Conservation (phyloP, 1,140 invertebrate species). For the Drosophila pallidifrons region DNA sequence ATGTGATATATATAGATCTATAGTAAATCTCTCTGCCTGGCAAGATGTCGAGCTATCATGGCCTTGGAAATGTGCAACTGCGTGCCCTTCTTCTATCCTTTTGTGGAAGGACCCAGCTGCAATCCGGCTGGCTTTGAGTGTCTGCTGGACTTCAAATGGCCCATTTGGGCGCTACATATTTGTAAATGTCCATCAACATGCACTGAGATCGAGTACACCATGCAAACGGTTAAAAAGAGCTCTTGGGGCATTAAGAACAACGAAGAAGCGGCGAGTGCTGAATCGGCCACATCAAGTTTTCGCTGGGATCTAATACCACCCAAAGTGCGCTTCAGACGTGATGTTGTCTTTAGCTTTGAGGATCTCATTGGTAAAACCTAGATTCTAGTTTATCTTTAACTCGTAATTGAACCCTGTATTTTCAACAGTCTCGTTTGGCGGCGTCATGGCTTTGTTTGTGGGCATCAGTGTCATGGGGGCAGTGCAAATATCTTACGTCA, state of each 20-base stretch:
- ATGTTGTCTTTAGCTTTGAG: slow-evolving; percentile 85
- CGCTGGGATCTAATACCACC: slow-evolving; percentile 83
- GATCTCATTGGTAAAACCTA: slow-evolving; percentile 73
- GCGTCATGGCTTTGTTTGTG: slow-evolving; percentile 72
- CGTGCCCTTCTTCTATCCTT: slow-evolving; percentile 82
- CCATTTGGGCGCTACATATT: slow-evolving; percentile 81
- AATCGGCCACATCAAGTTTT: slow-evolving; percentile 78
- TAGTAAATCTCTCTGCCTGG: slow-evolving; percentile 77
- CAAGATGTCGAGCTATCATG: slow-evolving; percentile 78
- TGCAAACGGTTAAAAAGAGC: slow-evolving; percentile 79
- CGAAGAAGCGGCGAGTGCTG: slow-evolving; percentile 56
- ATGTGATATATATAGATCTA: slow-evolving; percentile 29
- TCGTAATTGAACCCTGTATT: not conserved
- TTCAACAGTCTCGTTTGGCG: slow-evolving; percentile 75
- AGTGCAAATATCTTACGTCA: slow-evolving; percentile 63
- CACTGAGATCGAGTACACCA: slow-evolving; percentile 79
- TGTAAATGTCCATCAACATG: slow-evolving; percentile 83
- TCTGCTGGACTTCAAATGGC: slow-evolving; percentile 81
- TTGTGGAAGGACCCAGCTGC: slow-evolving; percentile 73
- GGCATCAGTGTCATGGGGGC: slow-evolving; percentile 72
- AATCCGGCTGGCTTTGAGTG: slow-evolving; percentile 82
- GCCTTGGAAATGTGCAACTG: slow-evolving; percentile 84
- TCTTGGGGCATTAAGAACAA: slow-evolving; percentile 74
- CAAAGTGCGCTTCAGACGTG: slow-evolving; percentile 80
- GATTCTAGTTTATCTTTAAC: not conserved